These are phyloP conservation scores for Porites australiensis DNA, from an alignment of 64 coral and sea anemone species.

Conservation along the genomic window DNA sequence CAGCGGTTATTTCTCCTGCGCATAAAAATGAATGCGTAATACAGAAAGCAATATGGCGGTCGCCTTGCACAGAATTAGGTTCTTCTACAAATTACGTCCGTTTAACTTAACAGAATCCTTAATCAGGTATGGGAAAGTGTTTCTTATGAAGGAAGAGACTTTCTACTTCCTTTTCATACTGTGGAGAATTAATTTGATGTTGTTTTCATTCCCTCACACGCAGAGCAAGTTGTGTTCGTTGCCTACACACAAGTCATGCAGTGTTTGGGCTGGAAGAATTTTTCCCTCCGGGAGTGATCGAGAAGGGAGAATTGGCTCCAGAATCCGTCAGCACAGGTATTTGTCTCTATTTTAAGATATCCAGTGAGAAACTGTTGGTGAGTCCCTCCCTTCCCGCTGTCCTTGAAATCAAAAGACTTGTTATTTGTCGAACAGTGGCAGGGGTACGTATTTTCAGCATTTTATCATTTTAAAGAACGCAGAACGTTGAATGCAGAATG, in stretches of 20 bases:
- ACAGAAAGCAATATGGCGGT: constrained; percentile 76
- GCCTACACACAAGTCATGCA: constrained; percentile 49
- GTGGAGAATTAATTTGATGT: not conserved
- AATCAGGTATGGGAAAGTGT: constrained; percentile 30
- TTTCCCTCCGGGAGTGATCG: constrained; percentile 84
- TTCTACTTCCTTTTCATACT: not conserved
- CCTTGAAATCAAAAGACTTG: too few relatives aligned
- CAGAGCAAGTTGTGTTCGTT: not conserved
- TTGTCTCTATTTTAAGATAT: not conserved
- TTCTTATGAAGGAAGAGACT: not conserved
- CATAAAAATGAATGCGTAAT: constrained; percentile 31
- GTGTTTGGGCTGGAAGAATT: constrained; percentile 87
- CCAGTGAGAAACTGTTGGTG: too few relatives aligned
- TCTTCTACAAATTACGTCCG: constrained; percentile 25
- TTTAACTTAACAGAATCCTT: not conserved
- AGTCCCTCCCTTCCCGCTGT: too few relatives aligned
- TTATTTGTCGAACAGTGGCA: too few relatives aligned
- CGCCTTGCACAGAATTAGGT: constrained; percentile 40
- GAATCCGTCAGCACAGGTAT: constrained; percentile 93
- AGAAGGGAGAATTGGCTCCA: constrained; percentile 88
- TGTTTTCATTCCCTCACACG: not conserved
- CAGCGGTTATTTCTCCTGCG: not conserved
- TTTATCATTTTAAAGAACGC: too few relatives aligned
- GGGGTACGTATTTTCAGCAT: too few relatives aligned
- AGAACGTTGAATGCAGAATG: too few relatives aligned